phyloP scores from a whole-genome alignment of 2,797 vertebrate species.

The Poecilia picta region DNA sequence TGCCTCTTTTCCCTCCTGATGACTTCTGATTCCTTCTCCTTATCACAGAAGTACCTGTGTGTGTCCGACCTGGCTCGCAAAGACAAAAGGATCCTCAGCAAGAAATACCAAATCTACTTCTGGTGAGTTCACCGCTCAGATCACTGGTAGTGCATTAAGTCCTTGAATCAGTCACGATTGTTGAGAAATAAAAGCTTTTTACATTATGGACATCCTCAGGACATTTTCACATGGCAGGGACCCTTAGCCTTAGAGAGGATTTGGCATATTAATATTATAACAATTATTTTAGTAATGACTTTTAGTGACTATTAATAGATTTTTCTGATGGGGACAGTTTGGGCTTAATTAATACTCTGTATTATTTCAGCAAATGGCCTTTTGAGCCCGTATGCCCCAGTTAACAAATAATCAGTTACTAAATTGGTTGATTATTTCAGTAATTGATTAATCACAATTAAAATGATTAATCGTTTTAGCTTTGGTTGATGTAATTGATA shows the following conservation, averaged over 20 bases:
- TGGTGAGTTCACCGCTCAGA: slow-evolving; percentile 83
- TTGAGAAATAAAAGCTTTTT: neutral
- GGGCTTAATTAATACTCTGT: no score
- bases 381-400: no score
- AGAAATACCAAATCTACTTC: slow-evolving; percentile 99
- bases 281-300: no score
- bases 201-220: neutral
- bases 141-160: neutral
- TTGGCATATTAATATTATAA: neutral
- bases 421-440: no score
- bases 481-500: neutral
- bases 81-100: slow-evolving; percentile 93
- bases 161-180: neutral
- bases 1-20: neutral
- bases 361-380: no score
- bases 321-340: no score
- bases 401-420: no score
- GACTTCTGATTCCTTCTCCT: neutral
- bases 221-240: neutral
- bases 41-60: slow-evolving; percentile 88
- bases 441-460: no score
- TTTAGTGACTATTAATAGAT: no score
- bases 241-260: neutral
- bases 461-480: no score
- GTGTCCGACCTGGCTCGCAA: slow-evolving; percentile 94